These are phyloP conservation scores for Strigamia transsilvanica DNA, from an alignment of 2,888 invertebrate species.

Conservation along the genomic window DNA sequence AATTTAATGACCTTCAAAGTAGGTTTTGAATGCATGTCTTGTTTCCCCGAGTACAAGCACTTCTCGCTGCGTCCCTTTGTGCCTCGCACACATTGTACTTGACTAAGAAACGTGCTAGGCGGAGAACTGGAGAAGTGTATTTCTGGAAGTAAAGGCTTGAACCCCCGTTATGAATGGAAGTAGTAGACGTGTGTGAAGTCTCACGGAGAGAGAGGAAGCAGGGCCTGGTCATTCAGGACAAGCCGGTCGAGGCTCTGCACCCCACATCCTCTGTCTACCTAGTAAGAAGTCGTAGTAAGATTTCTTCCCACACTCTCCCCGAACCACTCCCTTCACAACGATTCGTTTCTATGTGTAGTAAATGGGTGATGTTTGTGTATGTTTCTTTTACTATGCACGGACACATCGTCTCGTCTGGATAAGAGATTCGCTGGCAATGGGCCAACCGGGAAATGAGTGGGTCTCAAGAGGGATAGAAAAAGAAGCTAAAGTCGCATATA, in stretches of 20 bases:
- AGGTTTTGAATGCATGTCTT: neutral
- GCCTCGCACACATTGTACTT: slow-evolving; percentile 14
- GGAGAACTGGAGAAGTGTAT: slow-evolving; percentile 40
- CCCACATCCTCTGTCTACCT: slow-evolving; percentile 44
- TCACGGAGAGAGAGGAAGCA: slow-evolving; percentile 35
- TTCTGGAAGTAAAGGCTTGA: slow-evolving; percentile 41
- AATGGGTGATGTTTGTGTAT: neutral
- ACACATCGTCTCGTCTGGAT: neutral
- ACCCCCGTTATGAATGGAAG: slow-evolving; percentile 41
- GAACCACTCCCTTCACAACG: neutral
- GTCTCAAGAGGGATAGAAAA: neutral
- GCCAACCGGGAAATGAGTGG: slow-evolving; percentile 47
- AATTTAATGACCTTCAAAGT: neutral
- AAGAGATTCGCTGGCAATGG: neutral
- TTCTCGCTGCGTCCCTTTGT: neutral
- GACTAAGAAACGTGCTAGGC: slow-evolving; percentile 16
- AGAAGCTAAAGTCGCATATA: slow-evolving; percentile 1
- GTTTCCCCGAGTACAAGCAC: neutral
- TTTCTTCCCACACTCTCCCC: slow-evolving; percentile 44
- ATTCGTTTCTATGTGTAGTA: neutral
- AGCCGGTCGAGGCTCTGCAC: slow-evolving; percentile 29
- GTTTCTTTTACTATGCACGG: slow-evolving; percentile 6
- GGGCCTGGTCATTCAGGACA: slow-evolving; percentile 48
- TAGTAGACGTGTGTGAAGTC: slow-evolving; percentile 48
- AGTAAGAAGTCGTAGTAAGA: slow-evolving; percentile 48